These are phyloP conservation scores for Ctenodactylus gundi DNA, from an alignment of 2,113 vertebrate genomes.

Conservation along the genomic window DNA sequence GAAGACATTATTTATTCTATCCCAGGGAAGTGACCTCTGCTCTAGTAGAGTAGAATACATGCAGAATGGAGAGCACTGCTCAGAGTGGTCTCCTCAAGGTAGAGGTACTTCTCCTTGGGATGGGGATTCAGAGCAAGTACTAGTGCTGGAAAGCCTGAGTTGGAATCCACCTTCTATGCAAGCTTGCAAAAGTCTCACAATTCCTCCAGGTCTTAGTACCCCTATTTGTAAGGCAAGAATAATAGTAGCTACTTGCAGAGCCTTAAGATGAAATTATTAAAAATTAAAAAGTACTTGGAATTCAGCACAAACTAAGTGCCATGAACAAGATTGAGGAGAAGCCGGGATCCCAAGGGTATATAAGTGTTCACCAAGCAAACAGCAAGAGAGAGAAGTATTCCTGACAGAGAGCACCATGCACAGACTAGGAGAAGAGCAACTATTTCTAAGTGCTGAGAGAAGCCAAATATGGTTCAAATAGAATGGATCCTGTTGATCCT, in stretches of 20 bases:
- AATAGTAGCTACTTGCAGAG: neutral
- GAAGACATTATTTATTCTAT: neutral
- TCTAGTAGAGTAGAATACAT: neutral
- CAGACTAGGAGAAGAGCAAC: neutral
- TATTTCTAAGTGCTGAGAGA: neutral
- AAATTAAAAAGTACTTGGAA: neutral
- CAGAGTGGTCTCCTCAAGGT: neutral
- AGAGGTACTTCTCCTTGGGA: neutral
- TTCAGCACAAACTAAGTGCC: neutral
- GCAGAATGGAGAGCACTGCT: neutral
- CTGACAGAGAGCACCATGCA: neutral
- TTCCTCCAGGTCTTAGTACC: slow-evolving; percentile 10
- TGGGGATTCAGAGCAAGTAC: neutral
- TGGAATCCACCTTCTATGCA: neutral
- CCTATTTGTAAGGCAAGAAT: neutral
- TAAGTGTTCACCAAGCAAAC: neutral
- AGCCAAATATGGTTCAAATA: neutral
- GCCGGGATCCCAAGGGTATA: neutral
- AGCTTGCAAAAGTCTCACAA: neutral
- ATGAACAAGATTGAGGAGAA: slow-evolving; percentile 25
- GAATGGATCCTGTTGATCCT: neutral
- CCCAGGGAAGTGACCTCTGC: neutral
- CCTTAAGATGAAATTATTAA: slow-evolving; percentile 17
- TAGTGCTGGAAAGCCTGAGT: neutral
- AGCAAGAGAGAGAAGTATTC: neutral